Conservation (phyloP, 2,113 vertebrate species). For the Podilymbus podiceps region DNA sequence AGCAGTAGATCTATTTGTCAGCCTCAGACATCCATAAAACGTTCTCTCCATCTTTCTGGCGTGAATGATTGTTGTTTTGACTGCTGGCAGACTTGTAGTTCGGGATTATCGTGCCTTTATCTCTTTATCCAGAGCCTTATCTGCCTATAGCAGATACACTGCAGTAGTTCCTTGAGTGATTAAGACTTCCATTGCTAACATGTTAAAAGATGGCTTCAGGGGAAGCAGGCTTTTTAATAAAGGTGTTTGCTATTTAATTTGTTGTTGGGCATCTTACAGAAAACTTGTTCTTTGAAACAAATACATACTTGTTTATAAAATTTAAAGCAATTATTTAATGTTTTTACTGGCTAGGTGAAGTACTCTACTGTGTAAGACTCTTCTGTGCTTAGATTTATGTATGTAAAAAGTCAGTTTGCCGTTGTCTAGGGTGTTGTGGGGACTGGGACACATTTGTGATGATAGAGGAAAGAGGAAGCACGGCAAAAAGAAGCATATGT, state of each 20-base stretch:
- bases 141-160: not conserved
- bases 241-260: not conserved
- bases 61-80: not conserved
- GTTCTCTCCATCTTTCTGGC: not conserved
- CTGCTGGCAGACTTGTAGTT: constrained; percentile 25
- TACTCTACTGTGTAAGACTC: not conserved
- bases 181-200: not conserved
- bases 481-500: not conserved
- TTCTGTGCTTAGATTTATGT: not conserved
- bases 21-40: not conserved
- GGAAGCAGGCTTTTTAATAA: not conserved
- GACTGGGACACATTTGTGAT: not conserved
- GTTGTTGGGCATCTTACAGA: not conserved
- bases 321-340: not conserved
- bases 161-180: not conserved
- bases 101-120: constrained; percentile 43
- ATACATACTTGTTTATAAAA: not conserved
- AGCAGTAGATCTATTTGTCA: not conserved
- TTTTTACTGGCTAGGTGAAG: not conserved
- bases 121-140: constrained; percentile 29
- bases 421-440: not conserved
- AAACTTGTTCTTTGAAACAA: not conserved
- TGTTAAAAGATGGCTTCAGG: not conserved
- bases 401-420: not conserved
- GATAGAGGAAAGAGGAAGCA: not conserved